phyloP scores from a whole-genome alignment of 2,888 invertebrate species.

The Stenoptilia bipunctidactyla region DNA sequence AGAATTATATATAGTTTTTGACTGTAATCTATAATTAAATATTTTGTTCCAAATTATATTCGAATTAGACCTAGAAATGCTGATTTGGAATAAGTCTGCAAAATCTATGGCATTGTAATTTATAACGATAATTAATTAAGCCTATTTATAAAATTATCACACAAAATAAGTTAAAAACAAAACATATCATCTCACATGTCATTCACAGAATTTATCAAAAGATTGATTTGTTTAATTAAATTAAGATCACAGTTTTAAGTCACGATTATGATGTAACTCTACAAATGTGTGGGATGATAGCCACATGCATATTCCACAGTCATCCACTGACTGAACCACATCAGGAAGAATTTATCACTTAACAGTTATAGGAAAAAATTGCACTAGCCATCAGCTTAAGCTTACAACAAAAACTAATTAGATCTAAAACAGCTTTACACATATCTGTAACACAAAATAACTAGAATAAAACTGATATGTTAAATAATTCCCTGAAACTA shows the following conservation, averaged over 20 bases:
- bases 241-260: constrained; percentile 71
- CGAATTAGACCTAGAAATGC: constrained; percentile 49
- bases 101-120: constrained; percentile 56
- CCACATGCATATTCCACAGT: constrained; percentile 66
- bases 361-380: constrained; percentile 37
- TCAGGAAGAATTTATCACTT: constrained; percentile 26
- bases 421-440: constrained; percentile 17
- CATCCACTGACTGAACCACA: constrained; percentile 52
- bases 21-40: constrained; percentile 1
- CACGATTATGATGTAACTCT: constrained; percentile 61
- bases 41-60: constrained; percentile 7
- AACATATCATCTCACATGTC: constrained; percentile 47
- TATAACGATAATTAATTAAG: constrained; percentile 42
- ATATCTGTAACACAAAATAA: constrained; percentile 11
- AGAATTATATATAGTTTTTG: constrained; percentile 27
- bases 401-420: constrained; percentile 22
- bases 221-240: constrained; percentile 53
- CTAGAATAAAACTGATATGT: not conserved
- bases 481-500: constrained; percentile 15
- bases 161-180: constrained; percentile 58
- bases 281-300: constrained; percentile 56
- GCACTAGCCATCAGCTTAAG: constrained; percentile 36
- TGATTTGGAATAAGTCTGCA: constrained; percentile 50
- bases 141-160: constrained; percentile 50
- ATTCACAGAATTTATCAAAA: constrained; percentile 63